Conservation (phyloP, 2,797 vertebrate species). For the Myotis daubentonii region DNA sequence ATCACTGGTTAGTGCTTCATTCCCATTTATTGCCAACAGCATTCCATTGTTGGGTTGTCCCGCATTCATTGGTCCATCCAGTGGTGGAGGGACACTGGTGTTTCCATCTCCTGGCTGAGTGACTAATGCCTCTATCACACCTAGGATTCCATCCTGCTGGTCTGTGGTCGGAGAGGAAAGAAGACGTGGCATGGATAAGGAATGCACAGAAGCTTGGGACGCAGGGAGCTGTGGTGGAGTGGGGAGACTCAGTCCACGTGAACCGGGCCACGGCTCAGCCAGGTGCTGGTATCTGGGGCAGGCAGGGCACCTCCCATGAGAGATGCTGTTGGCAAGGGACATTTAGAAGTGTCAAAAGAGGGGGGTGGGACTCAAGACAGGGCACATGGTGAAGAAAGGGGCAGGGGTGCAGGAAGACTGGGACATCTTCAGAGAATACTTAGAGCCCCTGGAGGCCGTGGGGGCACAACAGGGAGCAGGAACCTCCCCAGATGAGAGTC, state of each 20-base stretch:
- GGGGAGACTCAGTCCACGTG: rapidly evolving
- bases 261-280: not conserved
- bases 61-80: no score
- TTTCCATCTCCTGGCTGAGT: not conserved
- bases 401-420: not conserved
- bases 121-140: rapidly evolving
- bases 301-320: not conserved
- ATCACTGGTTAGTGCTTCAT: rapidly evolving
- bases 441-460: no score
- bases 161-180: rapidly evolving
- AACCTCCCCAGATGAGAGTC: not conserved
- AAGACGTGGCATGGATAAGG: rapidly evolving
- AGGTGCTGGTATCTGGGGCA: not conserved
- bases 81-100: rapidly evolving
- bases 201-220: not conserved
- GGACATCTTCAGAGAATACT: not conserved
- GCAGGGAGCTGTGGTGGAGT: rapidly evolving
- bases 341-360: not conserved
- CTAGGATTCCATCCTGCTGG: no score
- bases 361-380: not conserved
- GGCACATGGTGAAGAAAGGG: rapidly evolving
- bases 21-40: not conserved
- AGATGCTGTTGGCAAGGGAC: not conserved
- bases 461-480: rapidly evolving
- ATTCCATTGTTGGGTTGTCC: not conserved